Percentiles rank a stretch among this genome's conserved stretches.
Evolutionary conservation across 2,113 vertebrate genomes (phyloP).

Genomic region (Collichthys lucidus): DNA sequence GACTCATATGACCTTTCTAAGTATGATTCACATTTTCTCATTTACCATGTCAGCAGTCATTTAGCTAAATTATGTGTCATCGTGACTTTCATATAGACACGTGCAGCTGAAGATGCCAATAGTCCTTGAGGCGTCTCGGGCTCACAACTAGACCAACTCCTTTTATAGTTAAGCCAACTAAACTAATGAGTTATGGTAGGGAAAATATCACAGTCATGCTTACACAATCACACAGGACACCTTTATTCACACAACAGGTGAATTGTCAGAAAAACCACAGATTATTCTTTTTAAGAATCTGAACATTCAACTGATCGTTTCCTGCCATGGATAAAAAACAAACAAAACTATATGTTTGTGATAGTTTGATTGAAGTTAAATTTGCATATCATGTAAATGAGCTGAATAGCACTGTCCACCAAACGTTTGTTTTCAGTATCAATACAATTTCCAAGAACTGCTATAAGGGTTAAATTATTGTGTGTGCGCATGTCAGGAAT

Average conservation of each 20-base stretch:
- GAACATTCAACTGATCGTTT: not conserved
- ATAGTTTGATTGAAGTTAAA: conserved; percentile 2
- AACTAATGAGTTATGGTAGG: not conserved
- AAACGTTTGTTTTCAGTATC: conserved; percentile 17
- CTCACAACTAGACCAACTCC: not conserved
- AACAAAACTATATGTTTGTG: not conserved
- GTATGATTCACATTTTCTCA: not conserved
- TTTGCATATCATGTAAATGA: conserved; percentile 16
- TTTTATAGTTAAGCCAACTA: not conserved
- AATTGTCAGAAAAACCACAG: not conserved
- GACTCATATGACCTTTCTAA: not conserved
- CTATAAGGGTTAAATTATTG: not conserved
- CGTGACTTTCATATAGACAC: not conserved
- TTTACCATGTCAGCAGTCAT: not conserved
- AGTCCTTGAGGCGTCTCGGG: not conserved
- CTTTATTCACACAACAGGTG: conserved; percentile 1
- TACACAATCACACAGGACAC: not conserved
- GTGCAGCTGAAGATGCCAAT: not conserved
- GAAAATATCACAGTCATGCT: not conserved
- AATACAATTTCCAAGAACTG: conserved; percentile 1
- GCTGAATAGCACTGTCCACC: not conserved
- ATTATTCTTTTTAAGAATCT: not conserved
- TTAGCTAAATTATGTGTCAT: not conserved
- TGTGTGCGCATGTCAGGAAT: conserved; percentile 22
- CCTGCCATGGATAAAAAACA: not conserved